Evolutionary conservation across 2,797 vertebrate species (phyloP).

Genomic region (Dromococcyx pavoninus): DNA sequence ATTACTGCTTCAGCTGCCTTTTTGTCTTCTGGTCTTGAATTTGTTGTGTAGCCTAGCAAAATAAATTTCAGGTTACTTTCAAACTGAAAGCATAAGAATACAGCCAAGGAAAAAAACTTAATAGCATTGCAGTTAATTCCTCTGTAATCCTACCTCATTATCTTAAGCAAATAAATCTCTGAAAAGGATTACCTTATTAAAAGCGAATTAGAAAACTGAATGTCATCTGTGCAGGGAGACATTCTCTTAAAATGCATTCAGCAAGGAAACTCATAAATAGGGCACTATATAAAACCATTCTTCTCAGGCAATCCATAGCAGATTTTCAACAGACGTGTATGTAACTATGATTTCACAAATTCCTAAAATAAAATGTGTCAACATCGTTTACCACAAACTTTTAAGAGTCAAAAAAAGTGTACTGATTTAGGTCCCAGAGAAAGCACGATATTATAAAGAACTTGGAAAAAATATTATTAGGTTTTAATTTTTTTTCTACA

Average conservation of each 20-base stretch:
- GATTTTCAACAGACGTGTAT: conserved; percentile 33
- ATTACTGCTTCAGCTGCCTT: neutral
- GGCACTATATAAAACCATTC: conserved; percentile 18
- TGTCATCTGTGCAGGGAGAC: conserved; percentile 30
- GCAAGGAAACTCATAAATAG: conserved; percentile 45
- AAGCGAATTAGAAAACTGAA: conserved; percentile 64
- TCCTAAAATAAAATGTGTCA: neutral
- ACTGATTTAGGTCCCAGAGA: neutral
- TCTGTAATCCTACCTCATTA: conserved; percentile 72
- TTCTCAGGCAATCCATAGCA: neutral
- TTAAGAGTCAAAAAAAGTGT: neutral
- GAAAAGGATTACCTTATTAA: conserved; percentile 69
- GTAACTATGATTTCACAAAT: conserved; percentile 26
- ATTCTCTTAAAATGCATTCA: conserved; percentile 30
- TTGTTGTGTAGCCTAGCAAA: conserved; percentile 43
- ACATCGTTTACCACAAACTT: neutral
- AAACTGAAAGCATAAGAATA: conserved; percentile 32
- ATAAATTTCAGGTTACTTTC: conserved; percentile 35
- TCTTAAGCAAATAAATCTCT: conserved; percentile 73
- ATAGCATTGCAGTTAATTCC: conserved; percentile 67
- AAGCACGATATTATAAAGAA: neutral
- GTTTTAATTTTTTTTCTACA: neutral
- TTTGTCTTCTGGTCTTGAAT: conserved; percentile 33
- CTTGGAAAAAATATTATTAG: neutral
- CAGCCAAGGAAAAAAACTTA: neutral